Percentiles rank a stretch among this genome's conserved stretches.
Evolutionary conservation across 2,113 vertebrate species (phyloP).

Genomic region (Ailurus styani): DNA sequence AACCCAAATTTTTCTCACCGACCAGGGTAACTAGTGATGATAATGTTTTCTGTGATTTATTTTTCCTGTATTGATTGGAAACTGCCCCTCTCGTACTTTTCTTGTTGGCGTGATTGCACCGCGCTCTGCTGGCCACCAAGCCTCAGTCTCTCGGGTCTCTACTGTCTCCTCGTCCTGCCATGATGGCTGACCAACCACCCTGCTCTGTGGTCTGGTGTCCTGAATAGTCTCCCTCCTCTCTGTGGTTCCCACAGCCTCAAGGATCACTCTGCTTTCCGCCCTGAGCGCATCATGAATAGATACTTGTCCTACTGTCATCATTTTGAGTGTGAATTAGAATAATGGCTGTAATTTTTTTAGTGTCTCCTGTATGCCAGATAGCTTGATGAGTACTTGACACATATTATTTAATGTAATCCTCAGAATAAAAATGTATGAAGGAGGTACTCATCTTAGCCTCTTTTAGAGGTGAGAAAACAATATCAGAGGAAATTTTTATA

Average conservation of each 20-base stretch:
- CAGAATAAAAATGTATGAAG: conserved; percentile 30
- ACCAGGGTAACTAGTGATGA: background rate
- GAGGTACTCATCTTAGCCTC: background rate
- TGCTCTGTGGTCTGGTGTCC: background rate
- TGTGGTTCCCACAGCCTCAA: background rate
- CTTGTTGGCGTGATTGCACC: background rate
- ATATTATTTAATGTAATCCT: conserved; percentile 15
- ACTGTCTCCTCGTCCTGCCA: background rate
- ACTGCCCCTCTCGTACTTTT: background rate
- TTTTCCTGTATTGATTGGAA: background rate
- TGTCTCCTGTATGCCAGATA: background rate
- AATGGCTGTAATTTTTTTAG: conserved; percentile 13
- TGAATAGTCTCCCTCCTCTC: background rate
- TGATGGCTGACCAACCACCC: background rate
- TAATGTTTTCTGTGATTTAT: background rate
- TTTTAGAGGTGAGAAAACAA: conserved; percentile 5
- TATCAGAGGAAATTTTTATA: background rate
- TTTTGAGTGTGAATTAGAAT: conserved; percentile 51
- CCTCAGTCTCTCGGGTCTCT: background rate
- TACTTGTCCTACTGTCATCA: conserved; percentile 8
- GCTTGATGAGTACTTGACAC: conserved; percentile 27
- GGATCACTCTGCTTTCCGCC: background rate
- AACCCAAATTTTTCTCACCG: background rate
- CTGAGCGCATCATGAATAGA: background rate
- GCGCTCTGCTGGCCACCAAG: background rate